phyloP scores from a whole-genome alignment of 2,113 vertebrate genomes.

The Sylvietta virens region DNA sequence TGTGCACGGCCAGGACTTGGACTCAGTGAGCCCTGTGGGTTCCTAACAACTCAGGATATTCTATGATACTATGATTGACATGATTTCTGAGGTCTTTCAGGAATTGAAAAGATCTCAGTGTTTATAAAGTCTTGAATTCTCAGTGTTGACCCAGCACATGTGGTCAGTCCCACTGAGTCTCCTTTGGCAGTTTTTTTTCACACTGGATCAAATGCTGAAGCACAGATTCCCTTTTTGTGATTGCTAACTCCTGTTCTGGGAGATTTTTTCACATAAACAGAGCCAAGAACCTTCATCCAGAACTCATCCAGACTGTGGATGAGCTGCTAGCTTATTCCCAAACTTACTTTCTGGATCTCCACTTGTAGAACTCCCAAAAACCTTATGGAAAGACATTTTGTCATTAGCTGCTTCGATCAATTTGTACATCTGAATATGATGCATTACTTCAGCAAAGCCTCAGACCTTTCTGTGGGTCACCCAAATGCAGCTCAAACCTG shows the following conservation, averaged over 20 bases:
- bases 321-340: not conserved
- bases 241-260: not conserved
- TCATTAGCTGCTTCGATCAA: not conserved
- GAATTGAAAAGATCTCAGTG: not conserved
- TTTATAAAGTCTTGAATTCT: not conserved
- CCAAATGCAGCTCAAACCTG: not conserved
- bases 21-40: not conserved
- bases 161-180: not conserved
- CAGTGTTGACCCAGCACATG: not conserved
- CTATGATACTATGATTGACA: not conserved
- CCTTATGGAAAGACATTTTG: not conserved
- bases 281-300: not conserved
- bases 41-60: not conserved
- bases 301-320: not conserved
- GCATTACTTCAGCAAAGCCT: not conserved
- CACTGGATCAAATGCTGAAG: not conserved
- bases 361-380: not conserved
- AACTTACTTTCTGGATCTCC: not conserved
- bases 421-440: not conserved
- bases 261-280: not conserved
- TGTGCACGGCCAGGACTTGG: not conserved
- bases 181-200: not conserved
- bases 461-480: not conserved
- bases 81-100: not conserved
- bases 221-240: not conserved